Evolutionary conservation across 2,797 vertebrate genomes (phyloP).

Genomic region (Okamejei kenojei): DNA sequence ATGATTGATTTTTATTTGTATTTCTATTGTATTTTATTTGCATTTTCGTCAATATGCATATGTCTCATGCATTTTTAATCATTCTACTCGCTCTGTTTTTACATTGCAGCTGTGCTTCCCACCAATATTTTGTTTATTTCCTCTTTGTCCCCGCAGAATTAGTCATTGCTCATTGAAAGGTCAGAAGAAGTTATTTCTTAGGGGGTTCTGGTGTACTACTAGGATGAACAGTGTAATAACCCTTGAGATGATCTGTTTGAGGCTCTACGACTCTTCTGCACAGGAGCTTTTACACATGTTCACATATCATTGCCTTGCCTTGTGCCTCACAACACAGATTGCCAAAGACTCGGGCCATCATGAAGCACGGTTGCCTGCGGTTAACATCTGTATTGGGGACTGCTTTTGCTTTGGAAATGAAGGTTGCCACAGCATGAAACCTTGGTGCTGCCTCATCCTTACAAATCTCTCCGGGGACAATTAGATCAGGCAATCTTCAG

Average conservation of each 20-base stretch:
- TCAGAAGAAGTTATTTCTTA: not conserved
- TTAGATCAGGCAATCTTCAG: not conserved
- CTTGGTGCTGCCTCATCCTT: not conserved
- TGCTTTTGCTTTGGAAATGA: not conserved
- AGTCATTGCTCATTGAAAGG: not conserved
- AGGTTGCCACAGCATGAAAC: not conserved
- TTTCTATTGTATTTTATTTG: not conserved
- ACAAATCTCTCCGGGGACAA: not conserved
- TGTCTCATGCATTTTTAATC: not conserved
- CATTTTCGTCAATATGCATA: not conserved
- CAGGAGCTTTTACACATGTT: not conserved
- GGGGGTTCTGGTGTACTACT: not conserved
- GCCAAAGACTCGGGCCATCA: not conserved
- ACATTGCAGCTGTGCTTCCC: not conserved
- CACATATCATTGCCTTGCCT: not conserved
- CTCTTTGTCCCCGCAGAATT: not conserved
- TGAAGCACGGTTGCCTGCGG: not conserved
- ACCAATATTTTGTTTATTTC: not conserved
- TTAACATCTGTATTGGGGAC: not conserved
- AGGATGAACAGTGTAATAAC: not conserved
- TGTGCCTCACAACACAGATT: not conserved
- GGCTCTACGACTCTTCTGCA: not conserved
- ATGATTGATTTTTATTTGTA: not conserved
- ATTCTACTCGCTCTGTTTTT: not conserved
- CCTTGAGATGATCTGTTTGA: not conserved